These are phyloP conservation scores for Opisthocomus hoazin DNA, from an alignment of 2,113 vertebrate genomes.

Conservation along the genomic window DNA sequence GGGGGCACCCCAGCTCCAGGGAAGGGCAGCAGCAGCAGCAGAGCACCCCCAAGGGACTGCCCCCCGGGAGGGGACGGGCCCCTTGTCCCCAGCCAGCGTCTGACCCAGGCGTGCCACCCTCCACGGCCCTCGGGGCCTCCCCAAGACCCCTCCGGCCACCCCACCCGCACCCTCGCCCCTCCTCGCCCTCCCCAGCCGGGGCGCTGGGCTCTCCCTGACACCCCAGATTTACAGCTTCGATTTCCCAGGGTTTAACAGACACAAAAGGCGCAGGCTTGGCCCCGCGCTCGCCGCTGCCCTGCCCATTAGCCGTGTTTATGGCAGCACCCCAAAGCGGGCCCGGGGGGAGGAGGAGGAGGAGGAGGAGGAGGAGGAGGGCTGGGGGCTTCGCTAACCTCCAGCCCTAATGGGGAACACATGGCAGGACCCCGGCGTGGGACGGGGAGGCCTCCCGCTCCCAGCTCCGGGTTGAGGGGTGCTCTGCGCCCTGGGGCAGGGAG, in stretches of 20 bases:
- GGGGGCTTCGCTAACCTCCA: background rate
- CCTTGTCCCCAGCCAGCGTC: background rate
- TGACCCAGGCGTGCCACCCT: background rate
- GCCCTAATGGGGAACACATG: constrained; percentile 65
- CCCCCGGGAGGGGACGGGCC: background rate
- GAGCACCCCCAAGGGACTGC: background rate
- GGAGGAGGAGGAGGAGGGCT: background rate
- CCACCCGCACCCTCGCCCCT: background rate
- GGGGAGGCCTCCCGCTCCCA: rapidly evolving
- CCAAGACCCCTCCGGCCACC: rapidly evolving
- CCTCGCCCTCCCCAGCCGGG: background rate
- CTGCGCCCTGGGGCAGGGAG: rapidly evolving
- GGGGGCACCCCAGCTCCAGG: background rate
- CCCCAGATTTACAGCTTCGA: constrained; percentile 1
- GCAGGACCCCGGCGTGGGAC: background rate
- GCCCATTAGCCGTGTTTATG: constrained; percentile 5
- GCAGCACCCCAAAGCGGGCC: background rate
- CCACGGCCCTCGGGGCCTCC: background rate
- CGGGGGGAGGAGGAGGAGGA: background rate
- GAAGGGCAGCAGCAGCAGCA: background rate
- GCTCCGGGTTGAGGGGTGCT: background rate
- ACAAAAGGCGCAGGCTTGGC: background rate
- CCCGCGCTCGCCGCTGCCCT: background rate
- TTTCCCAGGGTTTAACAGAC: background rate
- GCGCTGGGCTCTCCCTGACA: background rate